Base-by-base conservation (phyloP, 2,797 vertebrate species). In the Euphonia xanthogaster region DNA sequence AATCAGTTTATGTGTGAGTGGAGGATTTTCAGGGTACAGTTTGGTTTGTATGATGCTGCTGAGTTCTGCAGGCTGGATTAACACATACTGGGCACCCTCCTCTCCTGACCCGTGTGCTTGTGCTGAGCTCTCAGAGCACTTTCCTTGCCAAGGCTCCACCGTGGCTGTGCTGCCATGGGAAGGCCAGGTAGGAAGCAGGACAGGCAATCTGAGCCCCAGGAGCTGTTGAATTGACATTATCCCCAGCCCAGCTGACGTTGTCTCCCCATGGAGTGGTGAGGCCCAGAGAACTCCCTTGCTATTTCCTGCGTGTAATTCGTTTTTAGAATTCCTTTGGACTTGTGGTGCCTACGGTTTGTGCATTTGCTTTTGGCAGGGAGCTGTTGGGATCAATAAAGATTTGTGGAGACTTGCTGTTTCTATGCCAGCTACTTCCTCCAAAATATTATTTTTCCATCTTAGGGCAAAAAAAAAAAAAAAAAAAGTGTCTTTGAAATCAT, bases 281-380 rank as follows among this genome's bases (percentile, higher is more conserved):
- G 39, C 35, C 35, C 24, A 77, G 42, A 80, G 53, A 71, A 88
- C 25, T 30, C 35, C 30, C 65, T 57, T 66, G 45, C 22, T 61
- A 28, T 62, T 86, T 75, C 47, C 30, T 50, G 6, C 0, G 0
- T 33, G 3, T 19, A 30, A 62, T 4, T 58, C 2, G 0, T 37
- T 81, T 70, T 58, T 40, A 90, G 45, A 88, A 48, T 20, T 76
- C 25, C 72, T 79, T 81, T 1, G 1, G 61, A 68, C 22, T 78
- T 45, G 10, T 0, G 1, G 16, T 17, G 25, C 47, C 35, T 58
- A 16, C 0, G 0, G 17, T 70, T 48, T 1, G 0, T 20, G 23
- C 19, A 5, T 66, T 87, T 79, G 23, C 19, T 94, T 87, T 92
- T 87, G 74, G 33, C 53, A 85, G 60, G 15, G 48, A 88, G 20